phyloP scores from a whole-genome alignment of 2,797 vertebrate species.

The Macropus fuliginosus region DNA sequence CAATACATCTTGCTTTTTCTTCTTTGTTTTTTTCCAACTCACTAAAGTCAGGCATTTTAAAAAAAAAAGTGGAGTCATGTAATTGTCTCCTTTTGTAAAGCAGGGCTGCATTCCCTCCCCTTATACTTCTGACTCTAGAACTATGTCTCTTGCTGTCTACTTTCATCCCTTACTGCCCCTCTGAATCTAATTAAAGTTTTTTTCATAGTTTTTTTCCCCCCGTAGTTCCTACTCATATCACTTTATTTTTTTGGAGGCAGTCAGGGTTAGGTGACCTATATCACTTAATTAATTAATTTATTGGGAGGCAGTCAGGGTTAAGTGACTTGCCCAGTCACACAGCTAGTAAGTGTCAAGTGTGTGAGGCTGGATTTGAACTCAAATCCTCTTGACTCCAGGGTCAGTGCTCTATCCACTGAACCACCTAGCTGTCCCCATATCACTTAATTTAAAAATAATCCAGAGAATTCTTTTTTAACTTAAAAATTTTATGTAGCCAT shows the following conservation, averaged over 20 bases:
- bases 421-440: not conserved
- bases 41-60: slow-evolving; percentile 46
- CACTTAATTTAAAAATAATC: slow-evolving; percentile 16
- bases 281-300: not conserved
- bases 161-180: slow-evolving; percentile 56
- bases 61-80: slow-evolving; percentile 51
- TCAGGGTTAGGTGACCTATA: not conserved
- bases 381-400: too few relatives aligned
- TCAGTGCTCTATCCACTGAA: too few relatives aligned
- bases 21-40: slow-evolving; percentile 47
- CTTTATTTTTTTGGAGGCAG: not conserved
- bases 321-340: too few relatives aligned
- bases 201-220: slow-evolving; percentile 13
- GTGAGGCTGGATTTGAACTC: too few relatives aligned
- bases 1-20: slow-evolving; percentile 52
- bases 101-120: slow-evolving; percentile 19
- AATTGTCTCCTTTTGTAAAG: slow-evolving; percentile 54
- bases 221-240: slow-evolving; percentile 34
- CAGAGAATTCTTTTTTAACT: slow-evolving; percentile 20
- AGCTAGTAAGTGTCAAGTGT: too few relatives aligned
- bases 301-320: too few relatives aligned
- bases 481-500: slow-evolving; percentile 47
- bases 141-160: slow-evolving; percentile 44
- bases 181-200: slow-evolving; percentile 47
- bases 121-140: slow-evolving; percentile 54